Base-by-base conservation (phyloP, 1,140 invertebrate species). In the Drosophila arawakana region DNA sequence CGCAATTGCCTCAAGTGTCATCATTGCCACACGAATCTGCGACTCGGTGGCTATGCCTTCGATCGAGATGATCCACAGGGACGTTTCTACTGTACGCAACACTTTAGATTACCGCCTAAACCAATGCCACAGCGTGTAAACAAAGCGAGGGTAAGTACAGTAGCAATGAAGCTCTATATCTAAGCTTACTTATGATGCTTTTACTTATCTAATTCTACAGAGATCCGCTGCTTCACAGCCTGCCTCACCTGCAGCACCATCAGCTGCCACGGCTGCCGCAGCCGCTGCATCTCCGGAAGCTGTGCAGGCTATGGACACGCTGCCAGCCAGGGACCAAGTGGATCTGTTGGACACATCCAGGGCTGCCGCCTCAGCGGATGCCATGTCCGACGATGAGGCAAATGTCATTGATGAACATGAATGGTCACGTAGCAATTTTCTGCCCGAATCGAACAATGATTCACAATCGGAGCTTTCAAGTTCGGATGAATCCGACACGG, bases 361-460 rank as follows among this genome's bases (percentile, higher is more conserved):
- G 25, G 80, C 81, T 11, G 65, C 72, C 44, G 78, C 80, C 11
- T 88, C 83, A 2, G 74, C 93, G 25, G 95, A 91, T 80, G 94
- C 91, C 81, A 94, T 92, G 93, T 95, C n/a, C 94, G 93, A 95
- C 52, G 96, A 96, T 66, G 96, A 96, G 80, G 94, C 95, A 1
- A 94, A 96, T 10, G 90, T 92, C 30, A 97, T 97, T 92, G 97
- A 98, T 88, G 97, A 98, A 91, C 97, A 98, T 84, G 97, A 98
- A 92, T 98, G 97, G 97, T 98, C 97, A 1, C 97, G 98, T 79
- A 94, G 96, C 61, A 98, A 98, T 93, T 97, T 97, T 92, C 95
- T 97, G 74, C 95, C 96, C 0, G 96, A 96, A 2, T 95, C 95
- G 21, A 96, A 97, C 69, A 96, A 97, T 62, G 95, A 96, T 63